Conservation (phyloP, 2,888 invertebrate genomes). For the Cheilosia urbana region DNA sequence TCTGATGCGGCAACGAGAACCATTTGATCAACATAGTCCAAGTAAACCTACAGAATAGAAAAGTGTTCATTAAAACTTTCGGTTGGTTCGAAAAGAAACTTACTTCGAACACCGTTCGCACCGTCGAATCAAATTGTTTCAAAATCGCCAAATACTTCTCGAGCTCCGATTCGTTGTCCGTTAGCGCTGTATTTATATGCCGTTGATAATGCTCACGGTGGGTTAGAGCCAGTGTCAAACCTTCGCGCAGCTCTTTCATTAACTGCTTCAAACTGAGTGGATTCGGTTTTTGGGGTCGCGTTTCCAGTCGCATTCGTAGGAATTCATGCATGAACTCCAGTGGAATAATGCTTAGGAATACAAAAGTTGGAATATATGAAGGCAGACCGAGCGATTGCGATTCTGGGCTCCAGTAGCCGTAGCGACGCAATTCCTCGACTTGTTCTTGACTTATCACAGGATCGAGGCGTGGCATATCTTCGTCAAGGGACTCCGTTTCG, state of each 20-base stretch:
- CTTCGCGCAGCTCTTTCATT: conserved; percentile 95
- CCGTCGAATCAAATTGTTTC: conserved; percentile 90
- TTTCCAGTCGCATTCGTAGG: conserved; percentile 92
- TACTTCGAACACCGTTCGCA: conserved; percentile 90
- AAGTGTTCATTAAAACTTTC: background rate
- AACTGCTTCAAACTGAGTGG: conserved; percentile 94
- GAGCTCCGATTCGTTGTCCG: conserved; percentile 84
- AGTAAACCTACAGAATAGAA: conserved; percentile 87
- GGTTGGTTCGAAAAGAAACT: conserved; percentile 47
- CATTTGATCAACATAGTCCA: conserved; percentile 94
- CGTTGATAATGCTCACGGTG: conserved; percentile 91
- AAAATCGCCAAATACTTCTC: conserved; percentile 86
- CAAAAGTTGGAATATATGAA: conserved; percentile 92
- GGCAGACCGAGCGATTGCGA: conserved; percentile 91
- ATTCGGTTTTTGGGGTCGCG: conserved; percentile 92
- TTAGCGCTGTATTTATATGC: conserved; percentile 86
- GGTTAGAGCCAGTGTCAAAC: conserved; percentile 91
- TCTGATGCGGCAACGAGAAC: conserved; percentile 85
- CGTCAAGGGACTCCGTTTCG: conserved; percentile 84
- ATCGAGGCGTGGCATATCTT: conserved; percentile 82
- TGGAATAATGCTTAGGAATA: conserved; percentile 93
- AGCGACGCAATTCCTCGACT: conserved; percentile 83
- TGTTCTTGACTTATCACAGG: conserved; percentile 82
- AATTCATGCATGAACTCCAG: conserved; percentile 97
- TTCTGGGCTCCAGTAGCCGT: conserved; percentile 91